Base-by-base conservation (phyloP, 2,888 invertebrate genomes). In the Beris morrisii region DNA sequence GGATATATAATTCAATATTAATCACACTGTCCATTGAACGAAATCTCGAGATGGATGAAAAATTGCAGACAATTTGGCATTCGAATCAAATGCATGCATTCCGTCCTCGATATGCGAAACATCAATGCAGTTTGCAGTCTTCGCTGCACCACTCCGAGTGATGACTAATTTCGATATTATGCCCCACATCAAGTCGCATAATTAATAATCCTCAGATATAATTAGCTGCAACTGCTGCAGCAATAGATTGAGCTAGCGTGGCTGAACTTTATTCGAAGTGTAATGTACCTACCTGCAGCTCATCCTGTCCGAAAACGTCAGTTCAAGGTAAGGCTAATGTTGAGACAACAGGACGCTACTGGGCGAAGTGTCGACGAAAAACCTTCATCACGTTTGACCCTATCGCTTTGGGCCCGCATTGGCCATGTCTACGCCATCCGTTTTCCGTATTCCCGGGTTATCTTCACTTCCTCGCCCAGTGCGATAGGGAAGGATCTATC, bases 151-250 rank as follows among this genome's bases (percentile, higher is more conserved):
- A 64, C 32, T 54, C 53, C 61, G 52, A 46, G 44, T 64, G 64
- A 52, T 64, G 64, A 64, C 64, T 64, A 54, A 32, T 64, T 64
- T 64, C 64, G 53, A 45, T 45, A 54, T 54, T 54, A 32, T 64
- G 45, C 45, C 54, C 64, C 22, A 53, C 64, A 64, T 64, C 64
- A 64, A 45, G 13, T 15, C n/a, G 15, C 45, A 22, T 30, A 54
- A 54, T 64, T 54, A 64, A 38, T 64, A 64, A 64, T 54, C 30
- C 54, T 54, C 54, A 28, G 43, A 30, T 54, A 64, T 64, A 64
- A 64, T 64, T 45, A 64, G 38, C 12, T 22, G 22, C 5, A 38
- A 38, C 7, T 38, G 38, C 38, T 5, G 9, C 9, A 38, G 38
- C 7, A 7, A 38, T 9, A 38, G 38, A 38, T 5, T 7, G 38